phyloP scores from a whole-genome alignment of 2,797 vertebrate genomes.

The Huso huso region DNA sequence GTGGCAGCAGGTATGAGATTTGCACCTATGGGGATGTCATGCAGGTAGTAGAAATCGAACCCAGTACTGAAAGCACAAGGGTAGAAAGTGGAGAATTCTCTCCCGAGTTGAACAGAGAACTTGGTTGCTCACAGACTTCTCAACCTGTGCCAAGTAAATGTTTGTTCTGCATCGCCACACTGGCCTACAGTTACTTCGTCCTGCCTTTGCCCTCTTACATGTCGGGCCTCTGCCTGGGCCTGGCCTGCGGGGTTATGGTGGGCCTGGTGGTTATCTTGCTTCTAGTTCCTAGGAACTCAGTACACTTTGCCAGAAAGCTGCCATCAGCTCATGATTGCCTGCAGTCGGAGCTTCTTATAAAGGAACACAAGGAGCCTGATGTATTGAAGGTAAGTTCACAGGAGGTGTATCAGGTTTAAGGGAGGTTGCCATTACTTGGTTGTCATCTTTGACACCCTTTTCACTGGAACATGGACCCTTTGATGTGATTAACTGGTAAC shows the following conservation, averaged over 20 bases:
- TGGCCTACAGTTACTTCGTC: conserved; percentile 72
- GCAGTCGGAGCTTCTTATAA: conserved; percentile 26
- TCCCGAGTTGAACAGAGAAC: too few relatives aligned
- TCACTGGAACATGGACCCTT: too few relatives aligned
- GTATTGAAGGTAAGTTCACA: conserved; percentile 56
- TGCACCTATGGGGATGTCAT: conserved; percentile 55
- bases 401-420: neutral
- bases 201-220: conserved; percentile 72
- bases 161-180: conserved; percentile 55
- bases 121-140: conserved; percentile 5
- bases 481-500: too few relatives aligned
- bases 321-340: conserved; percentile 22
- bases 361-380: conserved; percentile 29
- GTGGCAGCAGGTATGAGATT: conserved; percentile 52
- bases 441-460: too few relatives aligned
- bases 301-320: neutral
- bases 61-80: neutral
- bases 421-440: too few relatives aligned
- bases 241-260: conserved; percentile 66
- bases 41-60: conserved; percentile 53
- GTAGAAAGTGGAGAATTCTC: neutral
- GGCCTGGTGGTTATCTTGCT: conserved; percentile 68
- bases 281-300: conserved; percentile 35
- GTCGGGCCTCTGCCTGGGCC: conserved; percentile 70
- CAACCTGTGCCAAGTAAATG: conserved; percentile 52